Conservation (phyloP, 2,797 vertebrate genomes). For the Anguilla obscura region DNA sequence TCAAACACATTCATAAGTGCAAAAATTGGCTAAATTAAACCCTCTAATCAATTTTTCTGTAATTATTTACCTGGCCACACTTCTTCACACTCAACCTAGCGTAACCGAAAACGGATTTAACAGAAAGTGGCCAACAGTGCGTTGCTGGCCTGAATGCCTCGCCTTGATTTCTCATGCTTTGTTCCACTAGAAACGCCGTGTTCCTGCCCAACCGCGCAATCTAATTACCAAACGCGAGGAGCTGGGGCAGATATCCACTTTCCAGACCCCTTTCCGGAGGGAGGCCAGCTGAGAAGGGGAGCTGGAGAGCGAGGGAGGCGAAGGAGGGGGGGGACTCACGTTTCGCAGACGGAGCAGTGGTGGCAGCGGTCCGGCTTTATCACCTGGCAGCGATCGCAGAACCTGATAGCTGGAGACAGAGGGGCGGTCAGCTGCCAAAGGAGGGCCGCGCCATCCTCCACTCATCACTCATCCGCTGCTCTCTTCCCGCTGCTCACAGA, state of each 20-base stretch:
- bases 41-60: not conserved
- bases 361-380: conserved; percentile 98
- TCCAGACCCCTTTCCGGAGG: conserved; percentile 42
- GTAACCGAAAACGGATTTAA: not conserved
- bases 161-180: not conserved
- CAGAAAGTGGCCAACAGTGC: not conserved
- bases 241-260: conserved; percentile 49
- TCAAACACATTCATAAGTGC: not conserved
- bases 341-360: conserved; percentile 95
- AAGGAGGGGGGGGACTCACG: conserved; percentile 77
- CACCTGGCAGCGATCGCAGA: conserved; percentile 95
- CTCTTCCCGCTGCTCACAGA: conserved; percentile 55
- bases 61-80: not conserved
- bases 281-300: conserved; percentile 25
- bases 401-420: conserved; percentile 84
- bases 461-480: conserved; percentile 51
- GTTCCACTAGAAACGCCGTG: conserved; percentile 5
- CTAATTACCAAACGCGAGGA: conserved; percentile 53
- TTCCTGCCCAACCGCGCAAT: conserved; percentile 49
- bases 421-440: conserved; percentile 51
- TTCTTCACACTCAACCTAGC: not conserved
- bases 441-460: conserved; percentile 58
- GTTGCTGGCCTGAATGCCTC: not conserved
- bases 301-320: not conserved
- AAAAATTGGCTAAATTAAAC: not conserved